These are phyloP conservation scores for Chrysolophus pictus DNA, from an alignment of 2,797 vertebrate species.

Conservation along the genomic window DNA sequence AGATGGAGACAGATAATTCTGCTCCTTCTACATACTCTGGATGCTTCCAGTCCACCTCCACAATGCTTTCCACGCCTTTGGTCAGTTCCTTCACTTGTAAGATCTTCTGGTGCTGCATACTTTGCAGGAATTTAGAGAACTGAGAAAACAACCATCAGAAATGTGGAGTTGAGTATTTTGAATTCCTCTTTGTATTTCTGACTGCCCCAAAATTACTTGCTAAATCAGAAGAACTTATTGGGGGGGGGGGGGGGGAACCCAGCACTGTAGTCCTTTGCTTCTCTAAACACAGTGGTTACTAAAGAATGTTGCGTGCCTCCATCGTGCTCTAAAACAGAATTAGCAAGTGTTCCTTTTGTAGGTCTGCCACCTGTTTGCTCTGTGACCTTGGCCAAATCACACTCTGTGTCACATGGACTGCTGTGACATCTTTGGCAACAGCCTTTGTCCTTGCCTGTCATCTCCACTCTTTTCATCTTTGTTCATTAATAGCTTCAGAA, in stretches of 20 bases:
- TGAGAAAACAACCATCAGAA: constrained; percentile 63
- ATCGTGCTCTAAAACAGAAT: neutral
- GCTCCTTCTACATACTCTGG: constrained; percentile 81
- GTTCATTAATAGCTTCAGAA: neutral
- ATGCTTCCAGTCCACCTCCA: constrained; percentile 94
- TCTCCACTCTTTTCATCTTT: neutral
- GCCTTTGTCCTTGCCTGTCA: neutral
- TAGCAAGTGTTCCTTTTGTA: neutral
- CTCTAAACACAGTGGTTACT: neutral
- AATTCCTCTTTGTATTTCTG: neutral
- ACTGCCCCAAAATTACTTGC: neutral
- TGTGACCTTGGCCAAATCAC: neutral
- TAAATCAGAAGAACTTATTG: neutral
- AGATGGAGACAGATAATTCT: neutral
- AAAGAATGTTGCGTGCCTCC: neutral
- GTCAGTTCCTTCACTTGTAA: constrained; percentile 92
- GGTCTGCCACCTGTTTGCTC: neutral
- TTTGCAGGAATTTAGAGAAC: constrained; percentile 95
- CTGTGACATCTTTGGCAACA: neutral
- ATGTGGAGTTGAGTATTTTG: neutral
- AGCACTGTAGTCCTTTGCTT: neutral
- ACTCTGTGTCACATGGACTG: neutral
- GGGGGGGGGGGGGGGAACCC: no score
- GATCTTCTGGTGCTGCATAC: constrained; percentile 89
- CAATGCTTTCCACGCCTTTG: constrained; percentile 96